Percentiles rank a stretch among this genome's conserved stretches.
Conservation (phyloP, 1,140 invertebrate genomes). For the Caenorhabditis inopinata region DNA sequence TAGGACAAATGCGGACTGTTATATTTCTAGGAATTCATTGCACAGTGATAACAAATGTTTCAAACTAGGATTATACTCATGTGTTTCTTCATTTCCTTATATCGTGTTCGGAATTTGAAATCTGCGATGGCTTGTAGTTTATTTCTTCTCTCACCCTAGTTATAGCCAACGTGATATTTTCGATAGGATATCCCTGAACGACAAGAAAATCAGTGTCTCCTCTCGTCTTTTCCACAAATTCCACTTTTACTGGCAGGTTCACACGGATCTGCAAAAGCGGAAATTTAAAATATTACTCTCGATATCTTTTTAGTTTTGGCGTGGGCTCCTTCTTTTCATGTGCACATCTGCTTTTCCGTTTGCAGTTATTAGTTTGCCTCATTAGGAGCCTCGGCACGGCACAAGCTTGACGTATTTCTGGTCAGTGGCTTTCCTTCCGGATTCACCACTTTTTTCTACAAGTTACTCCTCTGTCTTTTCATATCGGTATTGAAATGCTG, state of each 20-base stretch:
- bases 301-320: background rate
- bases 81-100: no score
- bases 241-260: conserved; percentile 1
- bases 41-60: no score
- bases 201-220: background rate
- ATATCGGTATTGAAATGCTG: no score
- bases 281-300: background rate
- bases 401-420: background rate
- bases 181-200: conserved; percentile 42
- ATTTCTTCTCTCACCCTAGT: background rate
- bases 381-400: background rate
- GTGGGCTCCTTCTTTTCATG: background rate
- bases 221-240: background rate
- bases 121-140: background rate
- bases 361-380: conserved; percentile 10
- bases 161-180: conserved; percentile 30
- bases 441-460: background rate
- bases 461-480: background rate
- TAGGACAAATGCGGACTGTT: no score
- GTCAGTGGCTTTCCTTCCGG: background rate
- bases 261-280: conserved; percentile 17
- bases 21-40: no score
- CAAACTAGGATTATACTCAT: no score
- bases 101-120: no score
- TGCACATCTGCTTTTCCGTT: no score